Evolutionary conservation across 2,888 invertebrate species (phyloP), one percentile per base, ranked within the genome.

Genomic region (Athalia rosae): DNA sequence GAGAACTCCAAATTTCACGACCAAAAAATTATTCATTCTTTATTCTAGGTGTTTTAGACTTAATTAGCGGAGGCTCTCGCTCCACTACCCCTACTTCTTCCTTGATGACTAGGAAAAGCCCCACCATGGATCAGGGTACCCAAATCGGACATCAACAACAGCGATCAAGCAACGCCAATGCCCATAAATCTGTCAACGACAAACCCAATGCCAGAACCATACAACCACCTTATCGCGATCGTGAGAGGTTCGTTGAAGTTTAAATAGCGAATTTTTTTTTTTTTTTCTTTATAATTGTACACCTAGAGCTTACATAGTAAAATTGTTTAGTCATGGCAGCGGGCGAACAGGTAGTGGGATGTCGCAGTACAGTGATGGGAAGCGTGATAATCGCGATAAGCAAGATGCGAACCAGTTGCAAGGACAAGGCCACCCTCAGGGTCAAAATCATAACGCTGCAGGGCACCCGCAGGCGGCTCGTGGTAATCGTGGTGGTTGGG

Each of bases 61-160:
- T 95, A 84, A 93, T 95, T 84, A 93, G 94, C 79, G 94, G 93
- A 78, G 93, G 93, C 79, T 96, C 95, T n/a, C 93, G 96, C 77
- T 95, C 96, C 76, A 95, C 94, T 77, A 96, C 96, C 1, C 96
- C 97, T 8, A 95, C 95, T 5, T 94, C 95, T 79, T 91, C 93
- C 56, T 91, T 92, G 56, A 84, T 92, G 79, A 94, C 94, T 81
- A 93, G 96, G 85, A 96, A 96, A 90, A 97, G 97, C 83, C 96
- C 97, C 74, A 96, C 96, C 2, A 93, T 94, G 82, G 97, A 98
- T 89, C 95, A 97, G 90, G 94, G 95, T 80, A 94, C 95, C 64
- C 97, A 97, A 91, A 95, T 92, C 56, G 90, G 90, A 41, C 91
- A 90, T 41, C 90, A 90, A 53, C 89, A 87, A 9, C 83, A 84